These are phyloP conservation scores for Lycocorax pyrrhopterus DNA, from an alignment of 2,113 vertebrate genomes.

Conservation along the genomic window DNA sequence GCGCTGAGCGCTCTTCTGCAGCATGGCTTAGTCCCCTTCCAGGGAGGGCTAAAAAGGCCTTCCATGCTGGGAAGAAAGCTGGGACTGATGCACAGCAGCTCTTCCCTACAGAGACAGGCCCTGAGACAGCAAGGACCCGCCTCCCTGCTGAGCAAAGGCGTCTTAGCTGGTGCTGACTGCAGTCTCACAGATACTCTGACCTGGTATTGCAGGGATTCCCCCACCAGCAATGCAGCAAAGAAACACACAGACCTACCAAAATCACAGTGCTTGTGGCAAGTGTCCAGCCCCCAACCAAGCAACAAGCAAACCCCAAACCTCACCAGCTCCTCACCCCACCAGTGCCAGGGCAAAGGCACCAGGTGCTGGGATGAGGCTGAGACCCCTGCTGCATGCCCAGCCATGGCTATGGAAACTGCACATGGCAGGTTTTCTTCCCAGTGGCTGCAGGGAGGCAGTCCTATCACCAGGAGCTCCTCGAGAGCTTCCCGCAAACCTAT, in stretches of 20 bases:
- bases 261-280: not conserved
- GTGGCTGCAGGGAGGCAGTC: not conserved
- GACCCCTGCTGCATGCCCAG: not conserved
- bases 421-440: rapidly evolving
- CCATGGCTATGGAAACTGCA: rapidly evolving
- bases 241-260: not conserved
- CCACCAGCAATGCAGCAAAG: not conserved
- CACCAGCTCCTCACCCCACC: not conserved
- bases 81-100: not conserved
- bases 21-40: not conserved
- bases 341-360: not conserved
- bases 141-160: not conserved
- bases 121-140: not conserved
- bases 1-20: rapidly evolving
- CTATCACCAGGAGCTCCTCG: rapidly evolving
- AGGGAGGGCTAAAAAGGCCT: not conserved
- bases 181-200: not conserved
- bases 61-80: not conserved
- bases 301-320: not conserved
- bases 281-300: not conserved
- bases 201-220: not conserved
- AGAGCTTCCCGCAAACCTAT: not conserved
- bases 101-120: not conserved
- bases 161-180: not conserved
- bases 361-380: not conserved